A percentile compares a stretch with the other conserved stretches of the same genome.
Evolutionary conservation across 2,888 invertebrate species (phyloP).

Genomic region (Ennomos erosarius): DNA sequence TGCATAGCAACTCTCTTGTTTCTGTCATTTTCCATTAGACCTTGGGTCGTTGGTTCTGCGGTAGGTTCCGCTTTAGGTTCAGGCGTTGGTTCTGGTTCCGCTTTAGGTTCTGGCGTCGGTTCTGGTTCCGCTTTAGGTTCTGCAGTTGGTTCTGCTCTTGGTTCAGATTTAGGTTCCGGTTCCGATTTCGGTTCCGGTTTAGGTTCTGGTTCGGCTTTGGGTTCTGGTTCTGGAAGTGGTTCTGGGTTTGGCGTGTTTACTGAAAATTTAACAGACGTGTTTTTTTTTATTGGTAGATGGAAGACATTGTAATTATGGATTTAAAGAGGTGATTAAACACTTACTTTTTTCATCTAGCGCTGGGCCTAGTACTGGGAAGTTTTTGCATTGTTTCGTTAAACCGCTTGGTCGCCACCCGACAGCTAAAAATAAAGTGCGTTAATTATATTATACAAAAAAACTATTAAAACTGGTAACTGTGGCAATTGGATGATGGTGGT

Average conservation of each 20-base stretch:
- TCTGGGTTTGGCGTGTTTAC: conserved; percentile 54
- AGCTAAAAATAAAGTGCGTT: conserved; percentile 70
- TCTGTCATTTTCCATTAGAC: conserved; percentile 63
- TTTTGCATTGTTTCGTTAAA: conserved; percentile 90
- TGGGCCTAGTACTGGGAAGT: conserved; percentile 88
- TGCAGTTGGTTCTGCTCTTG: conserved; percentile 49
- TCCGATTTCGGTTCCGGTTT: conserved; percentile 53
- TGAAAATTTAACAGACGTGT: conserved; percentile 38
- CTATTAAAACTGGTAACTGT: too few relatives aligned
- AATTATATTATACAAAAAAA: background rate
- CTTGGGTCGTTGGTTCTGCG: conserved; percentile 55
- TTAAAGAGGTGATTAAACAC: conserved; percentile 29
- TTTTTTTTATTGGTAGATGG: background rate
- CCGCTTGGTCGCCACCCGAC: conserved; percentile 96
- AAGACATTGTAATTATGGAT: background rate
- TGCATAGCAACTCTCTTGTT: conserved; percentile 86
- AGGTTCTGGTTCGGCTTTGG: conserved; percentile 6
- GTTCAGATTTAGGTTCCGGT: conserved; percentile 49
- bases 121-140: conserved; percentile 63
- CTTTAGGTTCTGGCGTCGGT: conserved; percentile 41
- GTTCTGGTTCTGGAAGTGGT: conserved; percentile 6
- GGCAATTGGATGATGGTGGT: too few relatives aligned
- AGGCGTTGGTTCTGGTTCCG: conserved; percentile 52
- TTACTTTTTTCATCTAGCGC: conserved; percentile 64
- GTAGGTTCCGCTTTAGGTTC: conserved; percentile 60